Evolutionary conservation across 2,797 vertebrate genomes (phyloP), one percentile per base, ranked within the genome.

Genomic region (Poeciliopsis paucimaculata): DNA sequence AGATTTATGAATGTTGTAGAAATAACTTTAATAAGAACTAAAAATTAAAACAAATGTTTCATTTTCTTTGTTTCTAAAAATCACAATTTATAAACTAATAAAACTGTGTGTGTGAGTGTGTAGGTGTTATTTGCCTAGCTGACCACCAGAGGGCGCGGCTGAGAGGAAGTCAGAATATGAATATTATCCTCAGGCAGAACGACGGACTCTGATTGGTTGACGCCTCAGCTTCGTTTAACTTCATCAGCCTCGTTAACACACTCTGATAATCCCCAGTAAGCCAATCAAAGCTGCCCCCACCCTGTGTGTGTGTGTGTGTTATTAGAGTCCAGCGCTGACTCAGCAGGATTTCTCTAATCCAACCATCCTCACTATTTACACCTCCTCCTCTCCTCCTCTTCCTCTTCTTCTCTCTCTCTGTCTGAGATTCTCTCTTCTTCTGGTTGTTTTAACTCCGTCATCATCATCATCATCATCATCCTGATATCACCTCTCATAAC

Each of bases 291-390:
- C 73, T 72, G 51, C 47, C 0, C n/a, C 47, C n/a, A 13, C 55
- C 23, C 12, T 20, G 64, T 41, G 62, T n/a, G 62, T 76, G 68
- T 46, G 46, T 47, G 46, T 47, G 20, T 9, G 76, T 74, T 75
- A 55, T 73, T 55, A 73, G 43, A 7, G 60, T 66, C 31, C 70
- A 10, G 70, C 43, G 81, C 81, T 82, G 77, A 82, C 81, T 82
- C 77, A 82, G 81, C 34, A 36, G 77, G 81, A 78, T 78, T 73
- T 51, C 2, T 72, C 23, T 82, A 82, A 82, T 78, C 26, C 36
- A 4, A 71, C 72, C 68, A 45, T 26, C 68, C 51, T 57, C 60
- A 41, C 77, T 39, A 36, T 1, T 73, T 8, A 31, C 26, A 13
- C 15, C 20, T 8, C 62, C 13, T 45, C 41, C 4, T 41, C 0